phyloP scores from a whole-genome alignment of 2,888 invertebrate genomes.

The Himalopsyche tibetana region DNA sequence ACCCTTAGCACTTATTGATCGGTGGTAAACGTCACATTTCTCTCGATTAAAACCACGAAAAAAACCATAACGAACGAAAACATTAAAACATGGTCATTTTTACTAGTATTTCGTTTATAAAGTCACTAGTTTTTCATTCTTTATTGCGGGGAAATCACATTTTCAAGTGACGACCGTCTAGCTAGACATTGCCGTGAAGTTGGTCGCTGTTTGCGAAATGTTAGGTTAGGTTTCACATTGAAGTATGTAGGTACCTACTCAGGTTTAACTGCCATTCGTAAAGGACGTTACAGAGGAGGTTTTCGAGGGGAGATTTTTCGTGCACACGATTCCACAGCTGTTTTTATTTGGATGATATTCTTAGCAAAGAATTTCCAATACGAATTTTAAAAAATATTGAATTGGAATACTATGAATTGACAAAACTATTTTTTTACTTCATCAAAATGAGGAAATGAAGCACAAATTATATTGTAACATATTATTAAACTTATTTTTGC shows the following conservation, averaged over 20 bases:
- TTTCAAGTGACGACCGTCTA: constrained; percentile 28
- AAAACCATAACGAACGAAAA: constrained; percentile 6
- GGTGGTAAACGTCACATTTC: constrained; percentile 40
- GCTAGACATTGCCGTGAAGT: constrained; percentile 53
- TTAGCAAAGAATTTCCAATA: neutral
- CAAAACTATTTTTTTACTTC: too few relatives aligned
- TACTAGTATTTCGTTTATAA: neutral
- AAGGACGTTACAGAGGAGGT: constrained; percentile 41
- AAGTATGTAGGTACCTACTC: constrained; percentile 32
- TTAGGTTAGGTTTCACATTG: constrained; percentile 64
- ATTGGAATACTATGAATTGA: neutral
- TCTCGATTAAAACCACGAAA: constrained; percentile 34
- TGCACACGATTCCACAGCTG: neutral
- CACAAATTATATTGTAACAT: too few relatives aligned
- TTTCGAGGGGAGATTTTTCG: constrained; percentile 40
- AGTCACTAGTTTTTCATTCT: constrained; percentile 38
- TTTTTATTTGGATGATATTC: neutral
- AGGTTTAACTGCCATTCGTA: constrained; percentile 45
- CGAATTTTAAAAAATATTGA: neutral
- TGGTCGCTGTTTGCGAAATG: constrained; percentile 61
- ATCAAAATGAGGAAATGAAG: too few relatives aligned
- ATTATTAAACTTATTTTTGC: too few relatives aligned
- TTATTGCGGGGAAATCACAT: constrained; percentile 38
- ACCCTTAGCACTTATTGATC: constrained; percentile 40
- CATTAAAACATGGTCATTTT: neutral